Base-by-base conservation (phyloP, 1,140 invertebrate genomes). In the Aphaenogaster floridana region DNA sequence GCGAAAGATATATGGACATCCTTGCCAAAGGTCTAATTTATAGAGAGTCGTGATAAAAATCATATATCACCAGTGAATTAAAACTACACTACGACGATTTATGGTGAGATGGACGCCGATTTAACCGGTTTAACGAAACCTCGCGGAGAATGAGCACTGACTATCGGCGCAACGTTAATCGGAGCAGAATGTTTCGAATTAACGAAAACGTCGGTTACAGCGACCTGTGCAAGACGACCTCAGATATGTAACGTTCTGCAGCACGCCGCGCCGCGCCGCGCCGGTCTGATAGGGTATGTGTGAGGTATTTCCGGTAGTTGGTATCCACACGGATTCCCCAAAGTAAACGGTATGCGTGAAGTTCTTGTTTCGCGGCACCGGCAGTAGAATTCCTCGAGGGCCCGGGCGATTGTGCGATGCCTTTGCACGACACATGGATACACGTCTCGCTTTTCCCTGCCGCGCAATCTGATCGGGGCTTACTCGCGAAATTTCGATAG, bases 301-400 rank as follows among this genome's bases (percentile, higher is more conserved):
- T 84, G 78, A 90, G 90, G 90, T 91, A 91, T 91, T 91, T 88
- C 84, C 89, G 86, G 69, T 69, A 71, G 52, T 69, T 54, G 76
- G 85, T 79, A 86, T 90, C 89, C 66, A 86, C 81, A 79, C 66
- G 89, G 89, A 86, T 91, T 90, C 89, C 84, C 90, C 87, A 91
- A 91, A 91, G 90, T 91, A 91, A 91, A 78, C 83, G 83, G 89
- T 91, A 91, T 91, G 90, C 90, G 89, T 91, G 87, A 91, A 91
- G 89, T 91, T 91, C 87, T 91, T 91, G 89, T 91, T 91, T 89
- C 76, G 81, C 72, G 84, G 68, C 79, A 77, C 89, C 79, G 84
- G 61, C 87, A 88, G 74, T 71, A 86, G 87, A 86, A 91, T 91
- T 91, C 84, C 90, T 87, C 87, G 87, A 89, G 76, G 74, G 78